Evolutionary conservation across 2,888 invertebrate species (phyloP).

Genomic region (Pterobdella sp.): DNA sequence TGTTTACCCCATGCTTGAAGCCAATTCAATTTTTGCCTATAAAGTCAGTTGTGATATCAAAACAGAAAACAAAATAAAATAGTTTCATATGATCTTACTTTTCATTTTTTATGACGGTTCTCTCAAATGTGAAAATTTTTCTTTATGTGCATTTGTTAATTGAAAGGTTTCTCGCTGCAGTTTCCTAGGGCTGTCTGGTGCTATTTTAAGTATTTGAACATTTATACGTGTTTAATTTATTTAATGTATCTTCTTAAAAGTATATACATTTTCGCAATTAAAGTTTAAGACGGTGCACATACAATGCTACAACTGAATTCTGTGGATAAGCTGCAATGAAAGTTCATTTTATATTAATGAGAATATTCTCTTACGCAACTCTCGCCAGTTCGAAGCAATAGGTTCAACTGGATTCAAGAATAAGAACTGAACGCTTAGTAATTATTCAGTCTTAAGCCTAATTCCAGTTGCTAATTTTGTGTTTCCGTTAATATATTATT

Average conservation of each 20-base stretch:
- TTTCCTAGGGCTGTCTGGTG: neutral
- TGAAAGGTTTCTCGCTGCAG: neutral
- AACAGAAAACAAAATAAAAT: neutral
- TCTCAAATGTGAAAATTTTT: neutral
- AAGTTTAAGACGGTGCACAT: too few species aligned
- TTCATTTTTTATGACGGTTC: neutral
- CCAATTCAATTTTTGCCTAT: neutral
- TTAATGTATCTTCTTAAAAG: neutral
- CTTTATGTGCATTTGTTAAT: neutral
- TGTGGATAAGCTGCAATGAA: too few species aligned
- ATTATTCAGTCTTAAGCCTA: too few species aligned
- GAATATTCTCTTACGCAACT: too few species aligned
- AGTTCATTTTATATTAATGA: too few species aligned
- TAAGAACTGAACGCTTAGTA: too few species aligned
- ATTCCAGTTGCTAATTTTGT: neutral
- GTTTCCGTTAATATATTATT: neutral
- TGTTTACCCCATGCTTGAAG: too few species aligned
- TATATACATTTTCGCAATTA: neutral
- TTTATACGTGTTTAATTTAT: neutral
- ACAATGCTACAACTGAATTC: too few species aligned
- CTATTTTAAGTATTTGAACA: neutral
- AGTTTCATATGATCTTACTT: neutral
- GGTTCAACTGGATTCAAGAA: too few species aligned
- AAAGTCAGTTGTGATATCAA: neutral
- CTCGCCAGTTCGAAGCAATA: too few species aligned